These are phyloP conservation scores for Actinopyga echinites DNA, from an alignment of 53 echinoderm and acorn worm species.

Conservation along the genomic window DNA sequence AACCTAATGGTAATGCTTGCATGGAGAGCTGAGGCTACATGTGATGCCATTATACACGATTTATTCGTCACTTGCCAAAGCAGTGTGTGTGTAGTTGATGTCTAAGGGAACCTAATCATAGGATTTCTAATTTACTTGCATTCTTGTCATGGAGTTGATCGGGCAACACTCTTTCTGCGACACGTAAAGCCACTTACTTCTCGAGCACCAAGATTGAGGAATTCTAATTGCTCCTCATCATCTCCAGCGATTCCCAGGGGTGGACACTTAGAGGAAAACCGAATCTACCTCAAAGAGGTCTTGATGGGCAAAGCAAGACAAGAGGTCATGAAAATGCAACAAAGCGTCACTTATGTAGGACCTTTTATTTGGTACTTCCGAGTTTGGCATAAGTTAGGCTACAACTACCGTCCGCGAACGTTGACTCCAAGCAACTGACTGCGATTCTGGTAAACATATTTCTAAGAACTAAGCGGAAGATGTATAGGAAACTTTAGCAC, in stretches of 20 bases:
- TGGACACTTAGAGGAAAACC: neutral
- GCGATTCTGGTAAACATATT: neutral
- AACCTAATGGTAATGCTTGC: too few relatives aligned
- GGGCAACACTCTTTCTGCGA: neutral
- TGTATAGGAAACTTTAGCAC: too few relatives aligned
- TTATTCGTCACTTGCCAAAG: too few relatives aligned
- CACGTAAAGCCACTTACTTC: neutral
- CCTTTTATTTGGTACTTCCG: neutral
- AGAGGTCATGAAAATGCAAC: slow-evolving; percentile 17
- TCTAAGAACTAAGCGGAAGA: too few relatives aligned
- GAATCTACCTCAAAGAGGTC: slow-evolving; percentile 2
- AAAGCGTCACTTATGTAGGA: slow-evolving; percentile 13
- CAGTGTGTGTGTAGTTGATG: too few relatives aligned
- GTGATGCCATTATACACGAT: too few relatives aligned
- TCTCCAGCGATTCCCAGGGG: slow-evolving; percentile 17
- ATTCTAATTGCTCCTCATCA: slow-evolving; percentile 15
- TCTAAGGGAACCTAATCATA: too few relatives aligned
- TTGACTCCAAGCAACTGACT: neutral
- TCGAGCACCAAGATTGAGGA: neutral
- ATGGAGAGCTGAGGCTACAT: too few relatives aligned
- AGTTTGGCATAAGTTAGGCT: neutral
- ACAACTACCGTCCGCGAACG: slow-evolving; percentile 1
- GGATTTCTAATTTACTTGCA: too few relatives aligned
- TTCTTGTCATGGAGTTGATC: neutral
- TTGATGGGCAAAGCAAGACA: neutral